Percentiles rank a stretch among this genome's conserved stretches.
Evolutionary conservation across 2,113 vertebrate species (phyloP).

Genomic region (Macrotus californicus): DNA sequence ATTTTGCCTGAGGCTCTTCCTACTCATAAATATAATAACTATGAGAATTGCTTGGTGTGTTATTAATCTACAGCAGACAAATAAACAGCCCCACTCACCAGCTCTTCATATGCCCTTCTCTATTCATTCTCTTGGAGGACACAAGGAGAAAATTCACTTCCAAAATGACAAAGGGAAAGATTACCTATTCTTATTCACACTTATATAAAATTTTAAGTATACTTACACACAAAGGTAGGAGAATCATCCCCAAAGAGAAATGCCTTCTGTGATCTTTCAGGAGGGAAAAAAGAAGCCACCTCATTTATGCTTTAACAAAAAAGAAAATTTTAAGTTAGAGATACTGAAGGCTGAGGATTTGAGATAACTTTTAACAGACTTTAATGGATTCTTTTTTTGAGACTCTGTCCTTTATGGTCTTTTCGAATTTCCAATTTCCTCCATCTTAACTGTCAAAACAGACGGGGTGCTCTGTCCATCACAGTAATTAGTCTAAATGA

Average conservation of each 20-base stretch:
- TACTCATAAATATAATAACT: slow-evolving; percentile 23
- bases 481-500: slow-evolving; percentile 55
- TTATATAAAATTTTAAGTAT: slow-evolving; percentile 15
- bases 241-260: slow-evolving; percentile 24
- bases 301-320: slow-evolving; percentile 45
- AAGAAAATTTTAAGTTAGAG: slow-evolving; percentile 39
- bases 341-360: slow-evolving; percentile 7
- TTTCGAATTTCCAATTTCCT: slow-evolving; percentile 56
- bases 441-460: slow-evolving; percentile 58
- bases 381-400: slow-evolving; percentile 36
- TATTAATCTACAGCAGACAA: slow-evolving; percentile 19
- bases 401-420: slow-evolving; percentile 12
- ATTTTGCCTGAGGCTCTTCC: slow-evolving; percentile 24
- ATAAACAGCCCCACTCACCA: slow-evolving; percentile 7
- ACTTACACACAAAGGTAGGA: slow-evolving; percentile 13
- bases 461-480: slow-evolving; percentile 18
- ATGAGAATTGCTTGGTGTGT: slow-evolving; percentile 2
- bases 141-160: slow-evolving; percentile 40
- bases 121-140: not conserved
- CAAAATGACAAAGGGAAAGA: slow-evolving; percentile 32
- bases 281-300: not conserved
- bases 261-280: slow-evolving; percentile 42
- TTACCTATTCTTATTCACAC: slow-evolving; percentile 16
- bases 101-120: not conserved
- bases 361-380: slow-evolving; percentile 46